A percentile compares a stretch with the other conserved stretches of the same genome.
These are phyloP conservation scores for Scylla paramamosain DNA, from an alignment of 1,140 invertebrate species.

Conservation along the genomic window DNA sequence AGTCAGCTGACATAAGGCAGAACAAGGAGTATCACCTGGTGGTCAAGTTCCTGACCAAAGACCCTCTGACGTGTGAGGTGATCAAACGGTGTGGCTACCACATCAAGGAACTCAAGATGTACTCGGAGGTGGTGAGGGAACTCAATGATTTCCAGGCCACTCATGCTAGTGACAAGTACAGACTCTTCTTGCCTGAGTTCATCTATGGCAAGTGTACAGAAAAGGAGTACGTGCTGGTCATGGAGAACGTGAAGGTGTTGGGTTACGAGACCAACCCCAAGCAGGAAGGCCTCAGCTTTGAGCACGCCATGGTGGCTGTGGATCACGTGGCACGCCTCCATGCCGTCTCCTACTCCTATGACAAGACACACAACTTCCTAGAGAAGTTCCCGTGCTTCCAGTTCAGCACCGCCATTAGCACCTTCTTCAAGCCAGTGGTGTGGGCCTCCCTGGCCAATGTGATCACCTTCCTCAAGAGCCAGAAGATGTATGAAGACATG, in stretches of 20 bases:
- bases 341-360: slow-evolving; percentile 75
- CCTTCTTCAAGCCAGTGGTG: slow-evolving; percentile 74
- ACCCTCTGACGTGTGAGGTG: slow-evolving; percentile 69
- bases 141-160: slow-evolving; percentile 69
- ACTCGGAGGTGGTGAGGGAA: slow-evolving; percentile 73
- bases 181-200: slow-evolving; percentile 68
- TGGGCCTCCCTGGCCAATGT: slow-evolving; percentile 66
- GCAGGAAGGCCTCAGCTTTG: slow-evolving; percentile 63
- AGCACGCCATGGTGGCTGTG: slow-evolving; percentile 71
- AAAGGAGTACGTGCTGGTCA: slow-evolving; percentile 75
- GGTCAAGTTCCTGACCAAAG: slow-evolving; percentile 73
- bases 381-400: slow-evolving; percentile 71
- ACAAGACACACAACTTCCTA: slow-evolving; percentile 68
- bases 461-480: slow-evolving; percentile 71
- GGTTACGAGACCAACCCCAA: slow-evolving; percentile 73
- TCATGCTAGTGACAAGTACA: slow-evolving; percentile 61
- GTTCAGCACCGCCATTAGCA: slow-evolving; percentile 71
- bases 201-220: slow-evolving; percentile 76
- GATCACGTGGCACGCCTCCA: slow-evolving; percentile 74
- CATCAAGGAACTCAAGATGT: slow-evolving; percentile 74
- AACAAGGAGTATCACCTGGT: slow-evolving; percentile 74
- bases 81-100: slow-evolving; percentile 65
- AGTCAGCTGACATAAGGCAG: neutral
- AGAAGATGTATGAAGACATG: slow-evolving; percentile 76
- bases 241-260: slow-evolving; percentile 73